A percentile compares a stretch with the other conserved stretches of the same genome.
Evolutionary conservation across 2,888 invertebrate genomes (phyloP).

Genomic region (Drosophila basisetae): DNA sequence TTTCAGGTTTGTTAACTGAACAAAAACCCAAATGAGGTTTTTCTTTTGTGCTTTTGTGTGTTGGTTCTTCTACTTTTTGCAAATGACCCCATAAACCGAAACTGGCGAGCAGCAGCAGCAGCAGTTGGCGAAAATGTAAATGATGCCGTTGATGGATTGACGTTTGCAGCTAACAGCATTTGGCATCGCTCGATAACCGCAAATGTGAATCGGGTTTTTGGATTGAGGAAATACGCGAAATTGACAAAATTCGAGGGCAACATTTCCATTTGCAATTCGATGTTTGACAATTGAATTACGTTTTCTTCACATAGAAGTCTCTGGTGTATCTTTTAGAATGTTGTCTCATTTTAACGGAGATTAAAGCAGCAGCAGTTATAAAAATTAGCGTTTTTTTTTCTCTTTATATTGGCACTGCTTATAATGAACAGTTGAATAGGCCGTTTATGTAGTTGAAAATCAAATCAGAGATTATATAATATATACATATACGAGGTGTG

Average conservation of each 20-base stretch:
- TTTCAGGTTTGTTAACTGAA: conserved; percentile 40
- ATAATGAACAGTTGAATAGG: conserved; percentile 32
- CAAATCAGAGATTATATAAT: neutral
- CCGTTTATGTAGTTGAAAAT: conserved; percentile 10
- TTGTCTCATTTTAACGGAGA: neutral
- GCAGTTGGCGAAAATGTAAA: conserved; percentile 5
- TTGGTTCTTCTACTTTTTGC: neutral
- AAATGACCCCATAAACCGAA: conserved; percentile 10
- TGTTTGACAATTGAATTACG: conserved; percentile 35
- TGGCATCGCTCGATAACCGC: conserved; percentile 11
- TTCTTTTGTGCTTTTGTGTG: neutral
- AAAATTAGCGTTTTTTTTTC: neutral
- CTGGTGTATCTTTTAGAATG: neutral
- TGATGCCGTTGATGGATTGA: conserved; percentile 6
- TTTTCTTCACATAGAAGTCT: conserved; percentile 2
- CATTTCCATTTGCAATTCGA: conserved; percentile 24
- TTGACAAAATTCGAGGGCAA: conserved; percentile 2
- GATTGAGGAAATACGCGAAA: neutral
- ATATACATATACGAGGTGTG: neutral
- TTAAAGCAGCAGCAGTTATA: conserved; percentile 2
- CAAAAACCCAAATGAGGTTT: conserved; percentile 17
- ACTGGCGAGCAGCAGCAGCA: neutral
- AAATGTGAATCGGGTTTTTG: conserved; percentile 13
- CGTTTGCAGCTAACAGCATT: conserved; percentile 5
- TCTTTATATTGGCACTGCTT: neutral